Percentiles rank a stretch among this genome's conserved stretches.
Evolutionary conservation across 2,113 vertebrate species (phyloP).

Genomic region (Proterorhinus semilunaris): DNA sequence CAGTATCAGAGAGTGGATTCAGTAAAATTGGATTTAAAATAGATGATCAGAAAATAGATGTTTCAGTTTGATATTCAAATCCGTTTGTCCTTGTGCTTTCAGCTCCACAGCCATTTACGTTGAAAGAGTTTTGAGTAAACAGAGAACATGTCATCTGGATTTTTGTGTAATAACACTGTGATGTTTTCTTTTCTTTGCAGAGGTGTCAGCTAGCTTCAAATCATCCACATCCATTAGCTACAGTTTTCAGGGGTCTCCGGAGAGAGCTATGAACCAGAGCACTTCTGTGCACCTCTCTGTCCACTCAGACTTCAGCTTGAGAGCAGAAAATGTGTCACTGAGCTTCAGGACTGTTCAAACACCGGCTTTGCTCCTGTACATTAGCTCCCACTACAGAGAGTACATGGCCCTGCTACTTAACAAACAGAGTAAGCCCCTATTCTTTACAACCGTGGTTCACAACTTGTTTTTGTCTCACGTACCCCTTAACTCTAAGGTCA

Average conservation of each 20-base stretch:
- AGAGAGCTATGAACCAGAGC: slow-evolving; percentile 78
- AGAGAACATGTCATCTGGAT: not conserved
- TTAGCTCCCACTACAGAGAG: slow-evolving; percentile 83
- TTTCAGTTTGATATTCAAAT: slow-evolving; percentile 1
- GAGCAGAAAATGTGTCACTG: slow-evolving; percentile 80
- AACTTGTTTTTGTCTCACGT: too few relatives aligned
- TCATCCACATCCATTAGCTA: slow-evolving; percentile 83
- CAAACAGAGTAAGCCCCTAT: slow-evolving; percentile 81
- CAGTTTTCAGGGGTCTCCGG: slow-evolving; percentile 79
- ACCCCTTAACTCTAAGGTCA: too few relatives aligned
- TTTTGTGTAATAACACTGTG: not conserved
- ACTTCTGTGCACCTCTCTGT: slow-evolving; percentile 76
- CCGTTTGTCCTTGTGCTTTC: not conserved
- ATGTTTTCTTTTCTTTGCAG: slow-evolving; percentile 69
- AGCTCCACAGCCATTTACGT: not conserved
- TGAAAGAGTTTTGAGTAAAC: not conserved
- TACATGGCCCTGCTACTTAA: slow-evolving; percentile 85
- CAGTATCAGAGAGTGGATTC: not conserved
- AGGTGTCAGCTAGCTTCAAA: slow-evolving; percentile 88
- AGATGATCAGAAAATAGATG: slow-evolving; percentile 8
- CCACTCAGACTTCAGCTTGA: slow-evolving; percentile 79
- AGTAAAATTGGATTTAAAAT: not conserved
- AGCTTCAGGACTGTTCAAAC: slow-evolving; percentile 86
- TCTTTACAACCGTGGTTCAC: too few relatives aligned
- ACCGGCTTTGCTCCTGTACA: slow-evolving; percentile 83